phyloP scores from a whole-genome alignment of 2,888 invertebrate genomes.

The Catocala sponsa region DNA sequence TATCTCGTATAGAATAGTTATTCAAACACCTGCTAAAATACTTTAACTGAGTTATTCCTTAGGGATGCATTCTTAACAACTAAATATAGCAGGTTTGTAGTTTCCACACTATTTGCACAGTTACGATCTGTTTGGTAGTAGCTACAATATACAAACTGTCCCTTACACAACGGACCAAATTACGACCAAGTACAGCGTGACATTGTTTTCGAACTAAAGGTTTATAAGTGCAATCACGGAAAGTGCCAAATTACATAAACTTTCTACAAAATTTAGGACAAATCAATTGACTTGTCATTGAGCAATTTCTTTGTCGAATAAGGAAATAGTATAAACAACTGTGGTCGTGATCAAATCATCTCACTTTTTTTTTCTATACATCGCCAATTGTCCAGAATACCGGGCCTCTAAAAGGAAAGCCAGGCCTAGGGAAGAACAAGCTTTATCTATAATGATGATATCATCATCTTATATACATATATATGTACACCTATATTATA shows the following conservation, averaged over 20 bases:
- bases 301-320: conserved; percentile 29
- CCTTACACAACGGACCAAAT: conserved; percentile 3
- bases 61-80: too few relatives aligned
- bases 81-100: too few relatives aligned
- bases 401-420: background rate
- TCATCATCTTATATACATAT: too few relatives aligned
- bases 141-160: background rate
- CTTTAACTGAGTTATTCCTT: too few relatives aligned
- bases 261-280: conserved; percentile 35
- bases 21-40: too few relatives aligned
- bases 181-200: conserved; percentile 3
- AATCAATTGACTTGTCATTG: conserved; percentile 22
- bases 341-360: conserved; percentile 6
- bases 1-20: too few relatives aligned
- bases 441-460: too few relatives aligned
- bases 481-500: too few relatives aligned
- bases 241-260: conserved; percentile 33
- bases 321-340: conserved; percentile 12
- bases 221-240: conserved; percentile 30
- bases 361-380: background rate
- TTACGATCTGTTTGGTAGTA: too few relatives aligned
- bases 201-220: conserved; percentile 20
- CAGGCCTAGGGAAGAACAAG: too few relatives aligned
- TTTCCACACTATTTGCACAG: too few relatives aligned
- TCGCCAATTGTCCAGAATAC: background rate